Evolutionary conservation across 2,888 invertebrate genomes (phyloP).

Genomic region (Ligdia adustata): DNA sequence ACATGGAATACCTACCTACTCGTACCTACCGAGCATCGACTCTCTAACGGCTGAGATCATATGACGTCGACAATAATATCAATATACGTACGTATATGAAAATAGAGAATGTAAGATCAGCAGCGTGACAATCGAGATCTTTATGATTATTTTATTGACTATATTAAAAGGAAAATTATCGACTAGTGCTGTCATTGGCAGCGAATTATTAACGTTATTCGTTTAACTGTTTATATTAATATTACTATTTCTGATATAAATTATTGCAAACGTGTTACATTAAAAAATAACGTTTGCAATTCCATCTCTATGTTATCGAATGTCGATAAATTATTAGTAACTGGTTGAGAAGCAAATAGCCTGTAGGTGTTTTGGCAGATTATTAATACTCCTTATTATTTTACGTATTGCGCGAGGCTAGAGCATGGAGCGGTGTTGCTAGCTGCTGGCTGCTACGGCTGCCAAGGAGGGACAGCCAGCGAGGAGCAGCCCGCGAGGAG

Average conservation of each 20-base stretch:
- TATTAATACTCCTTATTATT: too few species aligned
- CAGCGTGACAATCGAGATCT: not conserved
- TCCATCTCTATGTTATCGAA: too few species aligned
- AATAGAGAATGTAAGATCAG: conserved; percentile 12
- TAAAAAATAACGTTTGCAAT: too few species aligned
- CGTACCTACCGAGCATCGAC: too few species aligned
- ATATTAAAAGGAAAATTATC: conserved; percentile 6
- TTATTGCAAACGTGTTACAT: too few species aligned
- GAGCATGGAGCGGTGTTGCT: too few species aligned
- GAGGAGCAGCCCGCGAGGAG: conserved; percentile 19
- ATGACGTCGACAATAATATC: not conserved
- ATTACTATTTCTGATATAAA: too few species aligned
- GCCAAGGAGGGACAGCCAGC: not conserved
- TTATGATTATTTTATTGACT: conserved; percentile 8
- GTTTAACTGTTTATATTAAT: too few species aligned
- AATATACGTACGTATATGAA: conserved; percentile 14
- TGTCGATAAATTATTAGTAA: too few species aligned
- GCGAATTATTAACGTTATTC: too few species aligned
- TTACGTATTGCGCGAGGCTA: too few species aligned
- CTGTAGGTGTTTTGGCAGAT: conserved; percentile 11
- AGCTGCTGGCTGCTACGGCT: not conserved
- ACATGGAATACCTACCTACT: too few species aligned
- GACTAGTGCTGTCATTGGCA: conserved; percentile 1
- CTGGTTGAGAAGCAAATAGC: conserved; percentile 4
- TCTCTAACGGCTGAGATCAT: conserved; percentile 4